A percentile compares a stretch with the other conserved stretches of the same genome.
These are phyloP conservation scores for Drosophila kambysellisi DNA, from an alignment of 2,888 invertebrate genomes.

Conservation along the genomic window DNA sequence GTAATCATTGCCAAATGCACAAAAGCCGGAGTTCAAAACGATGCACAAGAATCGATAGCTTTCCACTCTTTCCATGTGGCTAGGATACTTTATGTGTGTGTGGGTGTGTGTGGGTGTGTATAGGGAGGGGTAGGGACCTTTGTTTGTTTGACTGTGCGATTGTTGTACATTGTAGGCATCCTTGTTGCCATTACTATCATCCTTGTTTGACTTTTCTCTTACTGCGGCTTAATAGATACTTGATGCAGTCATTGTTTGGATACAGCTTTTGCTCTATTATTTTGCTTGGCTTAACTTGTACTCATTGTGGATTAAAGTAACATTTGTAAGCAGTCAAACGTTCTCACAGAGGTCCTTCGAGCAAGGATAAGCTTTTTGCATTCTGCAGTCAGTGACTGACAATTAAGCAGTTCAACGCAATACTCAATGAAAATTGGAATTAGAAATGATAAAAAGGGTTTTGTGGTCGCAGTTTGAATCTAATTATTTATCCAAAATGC, in stretches of 20 bases:
- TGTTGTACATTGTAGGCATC: conserved; percentile 8
- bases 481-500: background rate
- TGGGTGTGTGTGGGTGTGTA: background rate
- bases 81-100: background rate
- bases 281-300: conserved; percentile 9
- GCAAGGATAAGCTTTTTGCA: background rate
- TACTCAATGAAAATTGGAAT: conserved; percentile 17
- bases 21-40: conserved; percentile 48
- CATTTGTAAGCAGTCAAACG: background rate
- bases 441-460: background rate
- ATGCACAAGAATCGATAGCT: conserved; percentile 58
- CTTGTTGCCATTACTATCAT: conserved; percentile 11
- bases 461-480: background rate
- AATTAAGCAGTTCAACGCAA: conserved; percentile 16
- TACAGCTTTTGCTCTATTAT: conserved; percentile 8
- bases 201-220: conserved; percentile 29
- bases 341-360: background rate
- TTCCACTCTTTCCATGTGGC: conserved; percentile 32
- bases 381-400: background rate
- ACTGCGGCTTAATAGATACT: conserved; percentile 37
- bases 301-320: background rate
- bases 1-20: conserved; percentile 73
- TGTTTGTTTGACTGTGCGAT: background rate
- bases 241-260: conserved; percentile 23
- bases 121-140: background rate